Percentiles rank a stretch among this genome's conserved stretches.
Conservation (phyloP, 2,888 invertebrate genomes). For the Aphidius colemani region DNA sequence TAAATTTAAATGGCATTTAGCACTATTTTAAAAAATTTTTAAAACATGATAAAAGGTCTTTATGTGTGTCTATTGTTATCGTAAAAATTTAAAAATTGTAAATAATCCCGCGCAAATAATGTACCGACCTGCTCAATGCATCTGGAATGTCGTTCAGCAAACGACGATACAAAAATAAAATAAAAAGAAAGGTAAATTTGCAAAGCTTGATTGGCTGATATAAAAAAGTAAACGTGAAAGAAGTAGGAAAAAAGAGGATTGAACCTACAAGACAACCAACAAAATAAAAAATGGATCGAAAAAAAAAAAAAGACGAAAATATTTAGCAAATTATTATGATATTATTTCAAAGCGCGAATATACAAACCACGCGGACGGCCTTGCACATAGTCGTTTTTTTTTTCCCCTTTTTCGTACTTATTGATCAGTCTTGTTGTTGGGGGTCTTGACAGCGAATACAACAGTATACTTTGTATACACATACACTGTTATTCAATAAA, state of each 20-base stretch:
- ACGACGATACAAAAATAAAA: background rate
- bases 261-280: slow-evolving; percentile 40
- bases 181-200: background rate
- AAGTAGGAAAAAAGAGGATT: slow-evolving; percentile 30
- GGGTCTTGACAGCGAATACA: slow-evolving; percentile 24
- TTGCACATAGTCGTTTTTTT: slow-evolving; percentile 48
- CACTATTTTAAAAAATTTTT: too few species aligned
- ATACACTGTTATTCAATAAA: too few species aligned
- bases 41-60: too few species aligned
- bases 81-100: too few species aligned
- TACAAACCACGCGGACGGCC: slow-evolving; percentile 52
- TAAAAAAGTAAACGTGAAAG: too few species aligned
- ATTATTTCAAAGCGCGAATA: too few species aligned
- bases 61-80: too few species aligned
- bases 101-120: too few species aligned
- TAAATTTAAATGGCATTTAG: too few species aligned
- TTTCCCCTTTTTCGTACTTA: slow-evolving; percentile 43
- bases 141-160: background rate
- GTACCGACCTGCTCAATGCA: too few species aligned
- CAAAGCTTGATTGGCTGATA: background rate
- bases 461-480: slow-evolving; percentile 19
- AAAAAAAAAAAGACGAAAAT: background rate
- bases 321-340: too few species aligned
- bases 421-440: slow-evolving; percentile 49
- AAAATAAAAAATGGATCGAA: background rate